phyloP scores from a whole-genome alignment of 2,888 invertebrate species.

The Drosophila anomelani region DNA sequence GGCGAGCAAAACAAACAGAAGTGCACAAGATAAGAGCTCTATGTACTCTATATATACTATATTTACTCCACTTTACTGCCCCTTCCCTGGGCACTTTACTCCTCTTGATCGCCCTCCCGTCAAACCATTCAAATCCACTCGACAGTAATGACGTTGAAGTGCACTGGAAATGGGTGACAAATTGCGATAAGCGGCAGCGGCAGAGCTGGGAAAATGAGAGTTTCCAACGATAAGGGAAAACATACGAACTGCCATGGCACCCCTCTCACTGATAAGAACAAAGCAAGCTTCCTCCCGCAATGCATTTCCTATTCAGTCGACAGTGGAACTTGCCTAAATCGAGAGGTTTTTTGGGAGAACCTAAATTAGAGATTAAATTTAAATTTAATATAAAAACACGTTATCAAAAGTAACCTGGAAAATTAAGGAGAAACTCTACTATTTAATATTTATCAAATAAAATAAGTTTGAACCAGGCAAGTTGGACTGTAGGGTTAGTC shows the following conservation, averaged over 20 bases:
- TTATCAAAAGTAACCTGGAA: too few relatives aligned
- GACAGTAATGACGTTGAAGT: conserved; percentile 44
- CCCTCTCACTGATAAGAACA: conserved; percentile 15
- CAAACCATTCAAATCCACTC: conserved; percentile 26
- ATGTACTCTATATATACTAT: neutral
- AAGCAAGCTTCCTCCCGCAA: conserved; percentile 1
- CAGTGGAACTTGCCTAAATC: neutral
- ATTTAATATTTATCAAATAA: too few relatives aligned
- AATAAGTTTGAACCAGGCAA: neutral
- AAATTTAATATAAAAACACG: neutral
- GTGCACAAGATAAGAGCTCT: conserved; percentile 23
- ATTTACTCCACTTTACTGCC: conserved; percentile 7
- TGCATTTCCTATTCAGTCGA: conserved; percentile 23
- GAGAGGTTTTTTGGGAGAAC: neutral
- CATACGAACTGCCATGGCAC: conserved; percentile 5
- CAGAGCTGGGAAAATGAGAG: conserved; percentile 12
- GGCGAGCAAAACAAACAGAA: conserved; percentile 30
- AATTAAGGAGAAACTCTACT: neutral
- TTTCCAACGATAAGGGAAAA: conserved; percentile 29
- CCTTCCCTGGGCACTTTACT: conserved; percentile 13
- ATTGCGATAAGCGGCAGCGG: conserved; percentile 21
- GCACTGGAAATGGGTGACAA: conserved; percentile 47
- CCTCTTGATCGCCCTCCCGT: neutral
- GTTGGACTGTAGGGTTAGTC: conserved; percentile 27
- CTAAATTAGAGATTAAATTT: too few relatives aligned